Percentiles rank a stretch among this genome's conserved stretches.
Conservation (phyloP, 2,888 invertebrate species). For the Stictocephala bisonia region DNA sequence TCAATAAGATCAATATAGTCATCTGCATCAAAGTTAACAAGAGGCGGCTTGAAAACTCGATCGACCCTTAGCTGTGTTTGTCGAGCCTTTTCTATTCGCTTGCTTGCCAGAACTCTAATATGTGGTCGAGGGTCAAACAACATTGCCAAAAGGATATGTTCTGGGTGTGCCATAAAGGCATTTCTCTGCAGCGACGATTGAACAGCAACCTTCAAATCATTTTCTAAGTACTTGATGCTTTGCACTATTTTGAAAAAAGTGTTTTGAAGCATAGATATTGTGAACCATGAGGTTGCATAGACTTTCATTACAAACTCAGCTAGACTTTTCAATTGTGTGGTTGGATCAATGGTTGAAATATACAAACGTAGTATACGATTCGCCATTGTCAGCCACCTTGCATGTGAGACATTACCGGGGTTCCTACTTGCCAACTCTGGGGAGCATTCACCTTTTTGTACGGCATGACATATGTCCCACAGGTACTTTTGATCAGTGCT, state of each 20-base stretch:
- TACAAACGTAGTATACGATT: conserved; percentile 4
- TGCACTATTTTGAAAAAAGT: not conserved
- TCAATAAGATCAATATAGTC: conserved; percentile 17
- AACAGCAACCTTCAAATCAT: not conserved
- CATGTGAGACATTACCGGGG: no score
- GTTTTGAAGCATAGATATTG: not conserved
- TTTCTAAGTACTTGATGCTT: not conserved
- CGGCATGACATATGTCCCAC: not conserved
- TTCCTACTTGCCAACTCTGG: not conserved
- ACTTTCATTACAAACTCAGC: conserved; percentile 3
- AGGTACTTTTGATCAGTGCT: conserved; percentile 6
- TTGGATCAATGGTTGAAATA: not conserved
- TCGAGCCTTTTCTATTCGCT: conserved; percentile 9
- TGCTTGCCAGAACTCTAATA: conserved; percentile 9
- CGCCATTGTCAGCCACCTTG: not conserved
- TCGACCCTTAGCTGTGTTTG: not conserved
- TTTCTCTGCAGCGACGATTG: not conserved
- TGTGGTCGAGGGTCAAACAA: conserved; percentile 1
- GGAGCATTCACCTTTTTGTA: not conserved
- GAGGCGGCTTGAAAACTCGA: conserved; percentile 2
- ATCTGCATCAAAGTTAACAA: not conserved
- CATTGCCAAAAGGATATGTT: not conserved
- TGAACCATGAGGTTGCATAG: not conserved
- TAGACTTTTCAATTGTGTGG: not conserved
- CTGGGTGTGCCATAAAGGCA: conserved; percentile 1